A percentile compares a stretch with the other conserved stretches of the same genome.
phyloP scores from a whole-genome alignment of 2,888 invertebrate species.

The Lagria hirta region DNA sequence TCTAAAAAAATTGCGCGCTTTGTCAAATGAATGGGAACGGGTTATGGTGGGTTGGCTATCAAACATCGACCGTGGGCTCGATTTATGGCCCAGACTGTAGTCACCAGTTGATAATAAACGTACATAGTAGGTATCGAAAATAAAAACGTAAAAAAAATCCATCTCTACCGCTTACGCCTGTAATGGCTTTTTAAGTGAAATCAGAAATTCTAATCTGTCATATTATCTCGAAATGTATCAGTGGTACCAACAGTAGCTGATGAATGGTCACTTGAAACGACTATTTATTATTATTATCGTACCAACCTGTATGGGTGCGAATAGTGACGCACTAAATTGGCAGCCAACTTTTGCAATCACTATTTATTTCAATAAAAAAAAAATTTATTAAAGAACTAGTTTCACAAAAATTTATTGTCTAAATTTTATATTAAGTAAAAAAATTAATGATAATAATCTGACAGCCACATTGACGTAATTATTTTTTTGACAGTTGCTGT shows the following conservation, averaged over 20 bases:
- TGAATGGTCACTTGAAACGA: constrained; percentile 38
- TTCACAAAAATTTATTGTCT: no score
- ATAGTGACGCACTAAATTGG: constrained; percentile 33
- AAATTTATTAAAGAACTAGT: no score
- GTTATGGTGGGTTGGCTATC: constrained; percentile 28
- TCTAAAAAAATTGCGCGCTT: no score
- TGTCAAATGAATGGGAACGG: no score
- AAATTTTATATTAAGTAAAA: no score
- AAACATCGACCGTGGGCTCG: constrained; percentile 41
- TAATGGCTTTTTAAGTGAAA: constrained; percentile 51
- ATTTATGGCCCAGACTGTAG: constrained; percentile 41
- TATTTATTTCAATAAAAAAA: no score
- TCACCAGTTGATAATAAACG: constrained; percentile 42
- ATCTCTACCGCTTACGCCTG: constrained; percentile 35
- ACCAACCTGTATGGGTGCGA: constrained; percentile 33
- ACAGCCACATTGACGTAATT: no score
- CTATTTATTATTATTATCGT: constrained; percentile 39
- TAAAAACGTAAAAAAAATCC: constrained; percentile 31
- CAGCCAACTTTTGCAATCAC: no score
- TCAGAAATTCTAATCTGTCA: constrained; percentile 47
- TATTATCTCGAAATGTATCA: constrained; percentile 33
- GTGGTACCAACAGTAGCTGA: constrained; percentile 41
- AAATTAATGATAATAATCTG: no score
- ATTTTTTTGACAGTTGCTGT: no score
- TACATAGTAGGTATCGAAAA: constrained; percentile 41